Percentiles rank a stretch among this genome's conserved stretches.
These are phyloP conservation scores for Myripristis murdjan DNA, from an alignment of 2,797 vertebrate genomes.

Conservation along the genomic window DNA sequence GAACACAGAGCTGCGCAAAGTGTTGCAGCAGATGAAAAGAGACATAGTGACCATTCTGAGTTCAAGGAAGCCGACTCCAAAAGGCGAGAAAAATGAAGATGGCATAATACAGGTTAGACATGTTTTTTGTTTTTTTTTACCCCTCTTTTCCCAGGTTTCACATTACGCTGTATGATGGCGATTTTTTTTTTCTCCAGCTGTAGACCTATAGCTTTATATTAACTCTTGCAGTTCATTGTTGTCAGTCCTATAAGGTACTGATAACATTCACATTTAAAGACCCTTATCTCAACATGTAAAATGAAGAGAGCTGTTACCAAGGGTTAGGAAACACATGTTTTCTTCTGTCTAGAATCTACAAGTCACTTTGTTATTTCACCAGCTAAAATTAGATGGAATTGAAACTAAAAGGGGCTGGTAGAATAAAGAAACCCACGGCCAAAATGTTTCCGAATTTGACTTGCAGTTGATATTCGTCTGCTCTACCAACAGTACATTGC, in stretches of 20 bases:
- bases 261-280: background rate
- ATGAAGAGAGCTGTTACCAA: too few relatives aligned
- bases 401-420: background rate
- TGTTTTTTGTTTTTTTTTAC: background rate
- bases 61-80: slow-evolving; percentile 85
- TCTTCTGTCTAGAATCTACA: too few relatives aligned
- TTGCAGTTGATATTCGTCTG: background rate
- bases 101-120: slow-evolving; percentile 82
- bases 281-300: too few relatives aligned
- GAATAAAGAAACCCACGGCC: background rate
- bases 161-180: background rate
- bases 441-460: background rate
- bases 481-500: background rate
- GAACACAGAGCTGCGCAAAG: slow-evolving; percentile 95
- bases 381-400: background rate
- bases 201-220: too few relatives aligned
- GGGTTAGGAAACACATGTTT: too few relatives aligned
- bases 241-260: background rate
- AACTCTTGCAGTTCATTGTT: background rate
- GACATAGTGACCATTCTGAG: slow-evolving; percentile 94
- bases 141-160: background rate
- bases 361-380: too few relatives aligned
- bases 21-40: slow-evolving; percentile 97
- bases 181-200: too few relatives aligned
- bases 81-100: slow-evolving; percentile 86